A percentile compares a stretch with the other conserved stretches of the same genome.
These are phyloP conservation scores for Elysia crispata DNA, from an alignment of 2,888 invertebrate species.

Conservation along the genomic window DNA sequence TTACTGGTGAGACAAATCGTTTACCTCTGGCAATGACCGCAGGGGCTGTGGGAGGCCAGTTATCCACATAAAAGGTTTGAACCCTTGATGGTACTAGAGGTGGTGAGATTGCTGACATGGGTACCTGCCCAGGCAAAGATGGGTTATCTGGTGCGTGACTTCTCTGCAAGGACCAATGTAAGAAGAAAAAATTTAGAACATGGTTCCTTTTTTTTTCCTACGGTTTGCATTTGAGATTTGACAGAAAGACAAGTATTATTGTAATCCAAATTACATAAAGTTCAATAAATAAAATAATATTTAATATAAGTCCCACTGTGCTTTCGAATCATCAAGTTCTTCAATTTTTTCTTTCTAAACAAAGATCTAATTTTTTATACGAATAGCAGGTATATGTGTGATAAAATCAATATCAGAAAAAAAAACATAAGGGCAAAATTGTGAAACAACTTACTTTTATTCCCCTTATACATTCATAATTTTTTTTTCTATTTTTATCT, in stretches of 20 bases:
- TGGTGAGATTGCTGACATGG: background rate
- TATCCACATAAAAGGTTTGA: constrained; percentile 65
- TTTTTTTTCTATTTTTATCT: too few species aligned
- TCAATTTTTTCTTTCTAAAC: too few species aligned
- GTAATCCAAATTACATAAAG: too few species aligned
- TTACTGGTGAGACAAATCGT: background rate
- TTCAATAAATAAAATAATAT: too few species aligned
- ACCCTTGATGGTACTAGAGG: constrained; percentile 53
- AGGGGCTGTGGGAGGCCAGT: constrained; percentile 48
- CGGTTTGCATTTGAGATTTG: background rate
- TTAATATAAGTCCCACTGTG: too few species aligned
- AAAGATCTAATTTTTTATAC: too few species aligned
- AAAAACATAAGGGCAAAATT: too few species aligned
- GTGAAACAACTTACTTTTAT: too few species aligned
- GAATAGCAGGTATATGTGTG: too few species aligned
- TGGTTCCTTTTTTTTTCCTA: background rate
- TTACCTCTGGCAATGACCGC: background rate
- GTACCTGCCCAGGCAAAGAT: background rate
- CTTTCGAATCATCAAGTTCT: too few species aligned
- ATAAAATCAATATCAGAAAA: too few species aligned
- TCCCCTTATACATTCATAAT: too few species aligned
- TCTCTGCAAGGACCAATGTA: constrained; percentile 34
- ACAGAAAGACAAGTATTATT: constrained; percentile 31
- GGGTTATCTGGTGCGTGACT: constrained; percentile 27
- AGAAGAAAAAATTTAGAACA: background rate